Evolutionary conservation across 2,113 vertebrate species (phyloP), one percentile per base, ranked within the genome.

Genomic region (Engraulis encrasicolus): DNA sequence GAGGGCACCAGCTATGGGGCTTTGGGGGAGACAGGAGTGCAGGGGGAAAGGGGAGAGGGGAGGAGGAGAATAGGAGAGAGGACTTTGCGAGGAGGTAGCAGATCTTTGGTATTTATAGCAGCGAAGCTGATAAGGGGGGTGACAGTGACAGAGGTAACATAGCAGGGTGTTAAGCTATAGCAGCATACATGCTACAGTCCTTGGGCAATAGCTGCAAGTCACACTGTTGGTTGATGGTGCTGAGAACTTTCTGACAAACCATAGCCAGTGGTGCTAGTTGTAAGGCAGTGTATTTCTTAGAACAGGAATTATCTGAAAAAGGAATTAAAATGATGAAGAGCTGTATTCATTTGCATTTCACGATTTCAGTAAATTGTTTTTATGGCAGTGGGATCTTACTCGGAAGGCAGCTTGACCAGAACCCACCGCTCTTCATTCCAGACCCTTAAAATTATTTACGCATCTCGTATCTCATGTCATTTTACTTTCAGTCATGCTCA

Each of bases 141-240:
- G 82, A 90, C 92, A 93, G 91, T 94, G 95, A 95, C 93, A 94
- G 94, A n/a, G 91, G 92, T 89, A 85, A 89, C 89, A 92, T 94
- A 94, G 94, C 93, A 93, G 94, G 92, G 89, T 92, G 93, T 92
- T 88, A 87, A 93, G 93, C 93, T 93, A 92, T n/a, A n/a, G n/a
- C n/a, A n/a, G n/a, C n/a, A n/a, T n/a, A 90, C 92, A 91, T 88
- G 92, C 88, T 86, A 89, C 92, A 90, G 93, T 91, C 92, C 91
- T 92, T 92, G 93, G 92, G 90, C 92, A 87, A n/a, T n/a, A n/a
- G n/a, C 90, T 92, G 90, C 90, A 88, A 88, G 91, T 91, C 94
- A 94, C 95, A 94, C 94, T 88, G 79, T 86, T 92, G 92, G 66
- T 12, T 88, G 79, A 86, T 92, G 92, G 66, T 12, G 92, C 94